A percentile compares a stretch with the other conserved stretches of the same genome.
phyloP scores from a whole-genome alignment of 2,888 invertebrate species.

The Stenolophus ochropezus region DNA sequence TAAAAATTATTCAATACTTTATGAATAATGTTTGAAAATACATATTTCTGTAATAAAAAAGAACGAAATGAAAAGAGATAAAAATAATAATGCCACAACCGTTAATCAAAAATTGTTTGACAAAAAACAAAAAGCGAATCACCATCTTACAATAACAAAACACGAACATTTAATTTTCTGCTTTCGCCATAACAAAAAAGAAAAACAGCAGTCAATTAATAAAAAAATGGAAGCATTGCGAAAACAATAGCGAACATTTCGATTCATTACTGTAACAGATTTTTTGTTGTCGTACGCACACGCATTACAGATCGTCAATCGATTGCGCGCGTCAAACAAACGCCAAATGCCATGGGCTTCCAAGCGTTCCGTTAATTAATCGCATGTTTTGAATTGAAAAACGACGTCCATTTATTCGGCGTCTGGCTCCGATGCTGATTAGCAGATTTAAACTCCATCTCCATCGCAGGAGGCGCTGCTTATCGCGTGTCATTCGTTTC shows the following conservation, averaged over 20 bases:
- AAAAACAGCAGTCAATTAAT: conserved; percentile 16
- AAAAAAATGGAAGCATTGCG: conserved; percentile 22
- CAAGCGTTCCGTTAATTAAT: conserved; percentile 50
- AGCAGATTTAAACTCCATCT: conserved; percentile 47
- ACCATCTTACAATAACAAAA: neutral
- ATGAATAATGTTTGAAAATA: no score
- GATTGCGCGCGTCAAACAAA: conserved; percentile 39
- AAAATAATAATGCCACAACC: neutral
- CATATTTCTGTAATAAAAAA: no score
- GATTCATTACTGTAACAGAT: conserved; percentile 50
- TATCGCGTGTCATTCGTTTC: conserved; percentile 27
- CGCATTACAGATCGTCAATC: conserved; percentile 51
- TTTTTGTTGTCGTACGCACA: conserved; percentile 38
- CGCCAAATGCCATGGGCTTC: neutral
- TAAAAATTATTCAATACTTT: no score
- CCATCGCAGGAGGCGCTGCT: conserved; percentile 6
- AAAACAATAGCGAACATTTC: conserved; percentile 27
- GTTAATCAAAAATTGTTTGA: neutral
- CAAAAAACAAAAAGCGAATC: neutral
- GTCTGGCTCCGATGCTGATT: conserved; percentile 40
- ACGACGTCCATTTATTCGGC: conserved; percentile 39
- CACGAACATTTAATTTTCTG: neutral
- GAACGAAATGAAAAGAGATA: neutral
- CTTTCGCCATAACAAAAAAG: neutral
- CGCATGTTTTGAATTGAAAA: conserved; percentile 53